phyloP scores from a whole-genome alignment of 2,888 invertebrate genomes.

The Agrochola macilenta region DNA sequence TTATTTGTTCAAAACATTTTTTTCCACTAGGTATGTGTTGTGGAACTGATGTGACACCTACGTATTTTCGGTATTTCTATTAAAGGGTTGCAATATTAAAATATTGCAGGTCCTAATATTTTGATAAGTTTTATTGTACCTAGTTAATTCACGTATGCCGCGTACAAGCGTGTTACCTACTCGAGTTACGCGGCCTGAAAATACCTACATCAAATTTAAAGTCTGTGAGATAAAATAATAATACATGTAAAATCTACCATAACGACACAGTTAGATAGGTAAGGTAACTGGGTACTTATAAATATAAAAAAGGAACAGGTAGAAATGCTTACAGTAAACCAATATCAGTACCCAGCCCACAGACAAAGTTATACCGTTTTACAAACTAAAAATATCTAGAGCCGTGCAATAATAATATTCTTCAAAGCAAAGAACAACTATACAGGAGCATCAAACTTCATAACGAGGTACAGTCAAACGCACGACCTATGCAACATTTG shows the following conservation, averaged over 20 bases:
- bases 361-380: constrained; percentile 70
- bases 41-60: constrained; percentile 5
- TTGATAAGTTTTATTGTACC: not conserved
- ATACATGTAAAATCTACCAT: not conserved
- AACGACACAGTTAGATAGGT: not conserved
- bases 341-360: constrained; percentile 50
- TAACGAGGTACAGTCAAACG: constrained; percentile 75
- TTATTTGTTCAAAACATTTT: constrained; percentile 1
- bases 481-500: not conserved
- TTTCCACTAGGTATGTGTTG: not conserved
- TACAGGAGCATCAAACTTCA: constrained; percentile 80
- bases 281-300: not conserved
- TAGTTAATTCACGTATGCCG: too few relatives aligned
- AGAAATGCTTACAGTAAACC: constrained; percentile 5
- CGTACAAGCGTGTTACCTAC: too few relatives aligned
- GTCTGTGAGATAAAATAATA: not conserved
- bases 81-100: not conserved
- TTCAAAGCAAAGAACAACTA: constrained; percentile 81
- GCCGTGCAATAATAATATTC: constrained; percentile 78
- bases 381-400: constrained; percentile 77
- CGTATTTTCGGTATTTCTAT: not conserved
- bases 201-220: not conserved
- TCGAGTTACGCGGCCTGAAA: not conserved
- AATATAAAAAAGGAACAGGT: not conserved
- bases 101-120: not conserved